Evolutionary conservation across 2,888 invertebrate genomes (phyloP).

Genomic region (Anthoptus insignis): DNA sequence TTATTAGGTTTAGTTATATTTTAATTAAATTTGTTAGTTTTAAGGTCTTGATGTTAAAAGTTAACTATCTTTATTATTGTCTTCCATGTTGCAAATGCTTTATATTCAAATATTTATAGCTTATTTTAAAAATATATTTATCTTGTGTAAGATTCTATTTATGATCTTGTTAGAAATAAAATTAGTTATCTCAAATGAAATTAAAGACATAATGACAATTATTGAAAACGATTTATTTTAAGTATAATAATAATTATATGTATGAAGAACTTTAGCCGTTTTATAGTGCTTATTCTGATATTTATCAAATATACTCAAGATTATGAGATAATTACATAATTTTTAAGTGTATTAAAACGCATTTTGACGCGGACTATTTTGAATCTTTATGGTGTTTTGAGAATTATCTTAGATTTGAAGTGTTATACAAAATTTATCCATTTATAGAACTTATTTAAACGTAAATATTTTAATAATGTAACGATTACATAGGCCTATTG

Average conservation of each 20-base stretch:
- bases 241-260: not conserved
- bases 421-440: constrained; percentile 1
- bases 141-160: not conserved
- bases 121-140: constrained; percentile 12
- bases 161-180: not conserved
- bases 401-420: constrained; percentile 12
- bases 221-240: not conserved
- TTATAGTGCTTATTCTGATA: not conserved
- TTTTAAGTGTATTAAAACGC: constrained; percentile 47
- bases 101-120: constrained; percentile 54
- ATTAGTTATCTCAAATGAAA: constrained; percentile 1
- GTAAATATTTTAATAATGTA: constrained; percentile 10
- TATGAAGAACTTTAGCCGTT: not conserved
- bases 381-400: constrained; percentile 43
- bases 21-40: constrained; percentile 18
- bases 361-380: constrained; percentile 49
- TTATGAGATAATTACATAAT: constrained; percentile 10
- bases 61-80: constrained; percentile 67
- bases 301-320: constrained; percentile 14
- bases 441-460: constrained; percentile 21
- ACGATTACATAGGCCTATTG: constrained; percentile 22
- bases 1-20: constrained; percentile 23
- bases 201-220: not conserved
- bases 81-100: constrained; percentile 71
- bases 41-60: constrained; percentile 46